A percentile compares a stretch with the other conserved stretches of the same genome.
phyloP scores from a whole-genome alignment of 2,113 vertebrate species.

The Polypterus bichir region DNA sequence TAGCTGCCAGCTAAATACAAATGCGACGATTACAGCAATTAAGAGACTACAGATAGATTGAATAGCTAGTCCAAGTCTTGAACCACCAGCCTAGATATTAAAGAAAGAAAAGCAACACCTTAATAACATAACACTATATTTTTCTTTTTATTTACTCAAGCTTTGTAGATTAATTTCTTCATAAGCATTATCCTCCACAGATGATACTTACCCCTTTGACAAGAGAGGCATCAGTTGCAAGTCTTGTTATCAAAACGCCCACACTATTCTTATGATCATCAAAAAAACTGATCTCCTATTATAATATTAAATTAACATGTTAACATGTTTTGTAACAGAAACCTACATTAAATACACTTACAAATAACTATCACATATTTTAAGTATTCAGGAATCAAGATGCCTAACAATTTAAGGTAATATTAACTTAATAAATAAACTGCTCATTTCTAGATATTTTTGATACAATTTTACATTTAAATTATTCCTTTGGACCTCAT shows the following conservation, averaged over 20 bases:
- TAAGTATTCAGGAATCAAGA: too few species aligned
- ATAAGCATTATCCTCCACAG: too few species aligned
- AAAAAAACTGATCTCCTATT: conserved; percentile 42
- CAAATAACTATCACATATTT: too few species aligned
- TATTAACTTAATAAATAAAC: too few species aligned
- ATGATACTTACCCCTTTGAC: conserved; percentile 47
- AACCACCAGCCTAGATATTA: conserved; percentile 39
- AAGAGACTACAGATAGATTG: conserved; percentile 25
- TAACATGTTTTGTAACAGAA: too few species aligned
- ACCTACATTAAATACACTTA: background rate
- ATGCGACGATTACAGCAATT: conserved; percentile 40
- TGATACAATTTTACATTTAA: too few species aligned
- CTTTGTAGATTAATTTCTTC: too few species aligned
- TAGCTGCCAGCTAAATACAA: conserved; percentile 51
- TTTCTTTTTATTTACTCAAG: too few species aligned
- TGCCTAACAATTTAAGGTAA: too few species aligned
- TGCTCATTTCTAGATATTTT: too few species aligned
- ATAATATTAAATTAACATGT: too few species aligned
- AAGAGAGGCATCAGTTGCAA: conserved; percentile 59
- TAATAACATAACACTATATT: background rate
- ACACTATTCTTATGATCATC: conserved; percentile 53
- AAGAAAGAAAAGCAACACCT: conserved; percentile 4
- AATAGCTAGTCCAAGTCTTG: conserved; percentile 36
- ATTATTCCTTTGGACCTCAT: too few species aligned
- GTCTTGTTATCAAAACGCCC: conserved; percentile 53